Conservation (phyloP, 2,888 invertebrate genomes). For the Eupsilia transversa region DNA sequence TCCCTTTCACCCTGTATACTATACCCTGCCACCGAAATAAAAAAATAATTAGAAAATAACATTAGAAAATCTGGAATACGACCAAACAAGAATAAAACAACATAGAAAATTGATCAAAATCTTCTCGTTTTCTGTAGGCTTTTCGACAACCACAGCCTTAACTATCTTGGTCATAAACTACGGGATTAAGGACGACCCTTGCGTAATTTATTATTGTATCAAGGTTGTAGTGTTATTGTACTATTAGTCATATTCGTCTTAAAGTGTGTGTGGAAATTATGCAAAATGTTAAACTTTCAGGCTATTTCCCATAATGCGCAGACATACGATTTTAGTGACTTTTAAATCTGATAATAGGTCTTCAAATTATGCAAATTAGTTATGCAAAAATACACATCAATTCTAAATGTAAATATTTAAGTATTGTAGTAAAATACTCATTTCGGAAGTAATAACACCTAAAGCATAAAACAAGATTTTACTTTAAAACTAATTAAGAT, state of each 20-base stretch:
- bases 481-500: too few relatives aligned
- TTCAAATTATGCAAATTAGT: too few relatives aligned
- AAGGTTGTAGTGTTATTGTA: constrained; percentile 36
- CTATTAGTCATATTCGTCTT: constrained; percentile 41
- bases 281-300: background rate
- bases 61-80: background rate
- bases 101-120: constrained; percentile 30
- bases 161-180: constrained; percentile 61
- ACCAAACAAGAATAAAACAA: constrained; percentile 13
- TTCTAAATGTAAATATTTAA: too few relatives aligned
- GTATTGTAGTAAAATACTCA: too few relatives aligned
- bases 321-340: too few relatives aligned
- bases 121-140: constrained; percentile 23
- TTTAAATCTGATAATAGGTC: too few relatives aligned
- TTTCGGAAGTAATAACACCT: too few relatives aligned
- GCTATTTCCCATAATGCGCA: too few relatives aligned
- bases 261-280: constrained; percentile 21
- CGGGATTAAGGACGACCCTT: constrained; percentile 59
- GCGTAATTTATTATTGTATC: constrained; percentile 59
- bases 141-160: constrained; percentile 47
- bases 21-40: background rate
- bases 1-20: too few relatives aligned
- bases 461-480: too few relatives aligned
- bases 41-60: background rate
- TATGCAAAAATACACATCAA: too few relatives aligned